Evolutionary conservation across 2,888 invertebrate genomes (phyloP).

Genomic region (Himalopsyche japonica): DNA sequence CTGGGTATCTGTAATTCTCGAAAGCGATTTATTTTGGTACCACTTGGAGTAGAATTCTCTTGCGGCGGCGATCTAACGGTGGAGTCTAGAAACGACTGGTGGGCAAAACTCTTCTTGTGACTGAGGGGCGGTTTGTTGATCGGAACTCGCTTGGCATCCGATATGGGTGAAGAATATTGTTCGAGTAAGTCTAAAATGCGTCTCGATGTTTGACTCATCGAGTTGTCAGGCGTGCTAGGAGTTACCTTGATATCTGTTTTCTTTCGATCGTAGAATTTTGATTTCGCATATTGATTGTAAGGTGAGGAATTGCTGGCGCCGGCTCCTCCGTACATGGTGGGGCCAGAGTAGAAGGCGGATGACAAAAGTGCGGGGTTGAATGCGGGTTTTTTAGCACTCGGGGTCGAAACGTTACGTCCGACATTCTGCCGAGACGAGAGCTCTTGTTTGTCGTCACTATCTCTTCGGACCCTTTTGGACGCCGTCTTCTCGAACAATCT

Average conservation of each 20-base stretch:
- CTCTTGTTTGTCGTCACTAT: constrained; percentile 29
- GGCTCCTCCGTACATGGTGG: constrained; percentile 65
- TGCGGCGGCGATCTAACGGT: constrained; percentile 9
- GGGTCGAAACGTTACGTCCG: constrained; percentile 17
- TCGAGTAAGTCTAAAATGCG: constrained; percentile 68
- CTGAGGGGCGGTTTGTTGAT: constrained; percentile 45
- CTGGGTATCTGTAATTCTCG: constrained; percentile 64
- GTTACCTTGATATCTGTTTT: constrained; percentile 22
- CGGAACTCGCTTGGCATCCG: constrained; percentile 68
- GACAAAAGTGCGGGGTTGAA: constrained; percentile 36
- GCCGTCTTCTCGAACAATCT: constrained; percentile 24
- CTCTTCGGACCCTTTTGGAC: constrained; percentile 18
- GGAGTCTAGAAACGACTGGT: constrained; percentile 40
- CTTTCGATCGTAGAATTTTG: constrained; percentile 26
- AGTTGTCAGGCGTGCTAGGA: constrained; percentile 16
- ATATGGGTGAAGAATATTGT: constrained; percentile 66
- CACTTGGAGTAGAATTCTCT: constrained; percentile 26
- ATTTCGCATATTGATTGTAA: constrained; percentile 10
- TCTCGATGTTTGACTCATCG: constrained; percentile 66
- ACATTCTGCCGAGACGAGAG: constrained; percentile 10
- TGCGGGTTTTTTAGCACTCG: constrained; percentile 26
- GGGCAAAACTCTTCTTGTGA: constrained; percentile 44
- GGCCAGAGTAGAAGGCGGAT: constrained; percentile 64
- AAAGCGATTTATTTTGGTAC: constrained; percentile 42
- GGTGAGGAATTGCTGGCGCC: constrained; percentile 45